Base-by-base conservation (phyloP, 2,888 invertebrate species). In the Trachelus iudaicus region DNA sequence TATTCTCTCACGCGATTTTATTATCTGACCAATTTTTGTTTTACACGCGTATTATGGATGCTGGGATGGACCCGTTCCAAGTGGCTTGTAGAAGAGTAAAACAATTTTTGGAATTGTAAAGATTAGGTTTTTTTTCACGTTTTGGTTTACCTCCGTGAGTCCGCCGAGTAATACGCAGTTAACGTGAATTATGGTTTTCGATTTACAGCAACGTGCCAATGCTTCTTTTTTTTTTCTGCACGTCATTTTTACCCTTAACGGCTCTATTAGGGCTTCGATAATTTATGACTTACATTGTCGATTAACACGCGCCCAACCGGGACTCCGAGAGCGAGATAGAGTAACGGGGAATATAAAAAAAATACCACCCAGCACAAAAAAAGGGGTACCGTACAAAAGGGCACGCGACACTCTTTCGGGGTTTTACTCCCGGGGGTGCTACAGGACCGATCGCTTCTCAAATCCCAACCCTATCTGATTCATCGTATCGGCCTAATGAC, bases 231-330 rank as follows among this genome's bases (percentile, higher is more conserved):
- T 23, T 80, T 78, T 78, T 75, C 69, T 73, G 56, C 78, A 76
- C 73, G 35, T 73, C 73, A 11, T 15, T 31, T 73, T 13, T 33
- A 34, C 34, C 73, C 75, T 69, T 77, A 79, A 81, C 87, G 87
- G 88, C 90, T 91, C 90, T 90, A 90, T 91, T 91, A 90, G 90
- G 90, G 89, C 86, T 81, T 84, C 83, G 89, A 89, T 90, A 91
- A 91, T 91, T 91, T 91, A 91, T 91, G 88, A 88, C 87, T 88
- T 80, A 86, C 83, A 90, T 91, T 91, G 91, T 90, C 90, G 89
- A 90, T 91, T 91, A 91, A 89, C 90, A 87, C 90, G 89, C 88
- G 89, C 87, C 82, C 88, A 88, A 90, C 88, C 85, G 84, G 84
- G 86, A 81, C 83, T 35, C 83, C 82, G 76, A 84, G 80, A 69